Base-by-base conservation (phyloP, 1,140 invertebrate genomes). In the Caenorhabditis remanei region DNA sequence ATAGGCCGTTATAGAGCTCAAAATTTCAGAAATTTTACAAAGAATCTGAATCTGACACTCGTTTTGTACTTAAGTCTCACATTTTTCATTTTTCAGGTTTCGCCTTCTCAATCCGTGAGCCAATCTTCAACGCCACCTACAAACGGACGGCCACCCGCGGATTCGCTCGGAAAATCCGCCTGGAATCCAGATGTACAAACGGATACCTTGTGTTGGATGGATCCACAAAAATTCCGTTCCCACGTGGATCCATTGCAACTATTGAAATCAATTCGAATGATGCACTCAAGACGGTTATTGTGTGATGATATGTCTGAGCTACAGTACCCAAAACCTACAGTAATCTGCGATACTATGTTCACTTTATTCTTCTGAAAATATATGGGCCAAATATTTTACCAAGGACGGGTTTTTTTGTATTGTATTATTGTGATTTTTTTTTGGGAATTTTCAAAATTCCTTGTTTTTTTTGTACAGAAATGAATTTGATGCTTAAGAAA, bases 141-240 rank as follows among this genome's bases (percentile, higher is more conserved):
- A 86, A 92, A 56, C 88, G 87, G 90, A 89, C 89, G 88, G 89
- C 93, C 14, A 92, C 93, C 7, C 90, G 94, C 56, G 94, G 94
- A 67, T 94, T 94, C 91, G 94, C 93, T 32, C 92, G 93, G 53
- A 88, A 87, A 55, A 94, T 98, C 32, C 94, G 94, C 84, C 94
- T 99, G 0, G 95, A 95, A 90, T 99, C 97, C 1, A 95, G 96
- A 85, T 99, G 98, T 94, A 96, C 96, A 88, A 97, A 99, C 93
- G 98, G 97, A 0, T 96, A 96, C 92, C 93, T 99, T 14, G 97
- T 99, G 0, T 95, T 99, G n/a, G 98, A 99, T 93, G 98, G 98
- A 24, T 96, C 97, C 83, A 95, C 98, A 11, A 97, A 96, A 0
- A 97, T 97, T 92, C 95, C 95, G 0, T 99, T 99, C 93, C 98